These are phyloP conservation scores for Coptodon rendalli DNA, from an alignment of 2,113 vertebrate species.

Conservation along the genomic window DNA sequence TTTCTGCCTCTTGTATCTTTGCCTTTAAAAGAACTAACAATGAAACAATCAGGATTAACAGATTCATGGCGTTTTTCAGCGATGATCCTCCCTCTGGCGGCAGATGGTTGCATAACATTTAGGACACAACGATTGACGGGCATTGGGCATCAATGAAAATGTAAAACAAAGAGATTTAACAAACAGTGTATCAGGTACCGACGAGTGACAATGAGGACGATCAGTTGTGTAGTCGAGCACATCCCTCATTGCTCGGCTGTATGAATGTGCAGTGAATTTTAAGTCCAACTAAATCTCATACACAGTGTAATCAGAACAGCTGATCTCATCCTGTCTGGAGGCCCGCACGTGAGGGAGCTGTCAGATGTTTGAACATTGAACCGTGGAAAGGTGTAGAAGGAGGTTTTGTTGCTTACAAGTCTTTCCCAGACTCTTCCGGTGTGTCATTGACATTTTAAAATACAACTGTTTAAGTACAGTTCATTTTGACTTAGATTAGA, in stretches of 20 bases:
- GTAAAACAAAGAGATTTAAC: neutral
- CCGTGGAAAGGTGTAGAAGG: neutral
- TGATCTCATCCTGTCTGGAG: neutral
- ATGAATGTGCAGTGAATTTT: neutral
- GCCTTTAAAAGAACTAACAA: neutral
- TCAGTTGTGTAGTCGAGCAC: neutral
- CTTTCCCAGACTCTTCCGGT: neutral
- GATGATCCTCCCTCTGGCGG: neutral
- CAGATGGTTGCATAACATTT: neutral
- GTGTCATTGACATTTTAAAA: neutral
- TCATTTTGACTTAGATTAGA: neutral
- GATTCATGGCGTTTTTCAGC: neutral
- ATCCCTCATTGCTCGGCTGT: neutral
- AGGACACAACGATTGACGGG: neutral
- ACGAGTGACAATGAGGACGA: neutral
- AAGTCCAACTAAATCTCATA: neutral
- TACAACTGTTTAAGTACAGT: neutral
- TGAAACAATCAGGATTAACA: neutral
- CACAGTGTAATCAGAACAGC: neutral
- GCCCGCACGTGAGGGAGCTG: neutral
- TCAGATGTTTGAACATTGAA: neutral
- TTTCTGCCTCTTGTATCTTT: neutral
- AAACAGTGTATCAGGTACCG: neutral
- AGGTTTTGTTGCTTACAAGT: neutral
- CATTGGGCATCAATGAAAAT: neutral